Evolutionary conservation across 2,888 invertebrate species (phyloP).

Genomic region (Hirtodrosophila trivittata): DNA sequence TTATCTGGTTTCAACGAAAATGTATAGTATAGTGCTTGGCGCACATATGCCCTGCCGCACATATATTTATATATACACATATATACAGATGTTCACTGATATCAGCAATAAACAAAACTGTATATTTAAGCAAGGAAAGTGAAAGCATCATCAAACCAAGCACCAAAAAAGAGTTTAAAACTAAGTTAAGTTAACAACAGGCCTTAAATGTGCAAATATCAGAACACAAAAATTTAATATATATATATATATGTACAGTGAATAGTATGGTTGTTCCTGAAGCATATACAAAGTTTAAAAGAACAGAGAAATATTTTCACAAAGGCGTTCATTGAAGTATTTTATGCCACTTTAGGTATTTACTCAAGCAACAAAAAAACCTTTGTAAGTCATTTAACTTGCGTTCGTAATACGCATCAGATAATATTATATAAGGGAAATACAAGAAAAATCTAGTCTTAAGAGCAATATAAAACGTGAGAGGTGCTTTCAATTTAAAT

Average conservation of each 20-base stretch:
- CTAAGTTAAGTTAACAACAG: slow-evolving; percentile 54
- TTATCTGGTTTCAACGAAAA: slow-evolving; percentile 77
- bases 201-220: slow-evolving; percentile 80
- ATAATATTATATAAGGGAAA: slow-evolving; percentile 19
- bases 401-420: no score
- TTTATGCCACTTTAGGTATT: slow-evolving; percentile 72
- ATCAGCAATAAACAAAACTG: slow-evolving; percentile 29
- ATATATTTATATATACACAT: neutral
- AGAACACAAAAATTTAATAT: slow-evolving; percentile 56
- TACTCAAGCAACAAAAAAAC: slow-evolving; percentile 46
- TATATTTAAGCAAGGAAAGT: slow-evolving; percentile 33
- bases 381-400: slow-evolving; percentile 54
- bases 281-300: slow-evolving; percentile 34
- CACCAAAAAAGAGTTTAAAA: no score
- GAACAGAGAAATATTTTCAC: slow-evolving; percentile 57
- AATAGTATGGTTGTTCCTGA: slow-evolving; percentile 47
- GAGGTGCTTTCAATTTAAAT: neutral
- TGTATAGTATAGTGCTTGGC: slow-evolving; percentile 49
- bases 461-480: slow-evolving; percentile 18
- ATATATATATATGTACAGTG: slow-evolving; percentile 51
- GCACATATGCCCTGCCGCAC: no score
- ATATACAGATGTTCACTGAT: no score
- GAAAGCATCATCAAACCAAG: neutral
- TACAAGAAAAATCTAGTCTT: slow-evolving; percentile 61
- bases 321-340: slow-evolving; percentile 63